These are phyloP conservation scores for Natator depressus DNA, from an alignment of 2,113 vertebrate genomes.

Conservation along the genomic window DNA sequence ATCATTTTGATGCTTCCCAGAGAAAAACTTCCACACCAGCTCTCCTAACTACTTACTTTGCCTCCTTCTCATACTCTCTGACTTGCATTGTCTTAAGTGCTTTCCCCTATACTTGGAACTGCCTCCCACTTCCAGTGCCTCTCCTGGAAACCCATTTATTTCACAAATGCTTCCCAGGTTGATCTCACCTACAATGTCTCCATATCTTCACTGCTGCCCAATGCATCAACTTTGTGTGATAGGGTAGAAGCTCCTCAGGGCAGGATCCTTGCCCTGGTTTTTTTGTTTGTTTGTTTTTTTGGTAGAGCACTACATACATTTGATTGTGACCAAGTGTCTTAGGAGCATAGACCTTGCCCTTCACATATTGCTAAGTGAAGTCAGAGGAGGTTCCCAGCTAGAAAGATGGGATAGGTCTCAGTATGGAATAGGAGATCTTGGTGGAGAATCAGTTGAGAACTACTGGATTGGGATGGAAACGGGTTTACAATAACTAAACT, in stretches of 20 bases:
- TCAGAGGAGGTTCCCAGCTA: neutral
- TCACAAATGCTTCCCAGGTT: neutral
- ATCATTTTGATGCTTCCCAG: rapidly evolving
- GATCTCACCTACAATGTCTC: neutral
- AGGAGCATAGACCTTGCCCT: neutral
- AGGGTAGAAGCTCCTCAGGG: neutral
- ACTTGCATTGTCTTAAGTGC: neutral
- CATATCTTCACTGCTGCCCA: neutral
- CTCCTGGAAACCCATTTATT: neutral
- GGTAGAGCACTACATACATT: neutral
- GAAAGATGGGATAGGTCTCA: rapidly evolving
- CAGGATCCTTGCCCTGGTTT: neutral
- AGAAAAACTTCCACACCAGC: neutral
- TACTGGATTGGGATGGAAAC: neutral
- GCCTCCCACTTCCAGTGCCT: neutral
- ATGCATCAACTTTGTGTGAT: neutral
- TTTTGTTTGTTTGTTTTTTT: neutral
- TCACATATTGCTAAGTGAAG: neutral
- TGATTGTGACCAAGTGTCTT: neutral
- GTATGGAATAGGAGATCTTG: neutral
- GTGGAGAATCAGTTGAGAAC: neutral
- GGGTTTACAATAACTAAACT: rapidly evolving
- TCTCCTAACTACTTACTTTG: neutral
- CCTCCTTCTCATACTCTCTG: neutral
- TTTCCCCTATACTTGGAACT: neutral